Conservation (phyloP, 2,113 vertebrate species). For the Chionomys nivalis region DNA sequence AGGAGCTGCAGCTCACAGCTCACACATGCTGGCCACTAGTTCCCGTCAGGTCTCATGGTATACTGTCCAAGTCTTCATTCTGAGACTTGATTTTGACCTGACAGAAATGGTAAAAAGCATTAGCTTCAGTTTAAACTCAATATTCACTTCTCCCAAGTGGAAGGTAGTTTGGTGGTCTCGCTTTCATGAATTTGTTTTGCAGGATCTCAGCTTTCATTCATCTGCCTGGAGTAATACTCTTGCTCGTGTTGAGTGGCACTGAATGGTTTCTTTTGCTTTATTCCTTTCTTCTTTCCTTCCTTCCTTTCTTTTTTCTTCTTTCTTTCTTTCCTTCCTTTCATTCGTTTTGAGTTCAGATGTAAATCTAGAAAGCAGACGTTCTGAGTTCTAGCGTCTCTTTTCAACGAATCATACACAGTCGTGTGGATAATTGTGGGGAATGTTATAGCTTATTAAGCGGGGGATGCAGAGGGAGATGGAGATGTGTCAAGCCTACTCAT, state of each 20-base stretch:
- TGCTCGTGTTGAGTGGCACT: neutral
- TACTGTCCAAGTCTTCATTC: neutral
- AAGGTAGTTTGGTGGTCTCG: neutral
- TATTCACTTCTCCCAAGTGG: neutral
- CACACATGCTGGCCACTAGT: neutral
- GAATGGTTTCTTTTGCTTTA: neutral
- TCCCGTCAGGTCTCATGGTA: neutral
- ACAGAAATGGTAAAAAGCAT: neutral
- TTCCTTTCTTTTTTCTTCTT: too few relatives aligned
- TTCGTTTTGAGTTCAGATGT: too few relatives aligned
- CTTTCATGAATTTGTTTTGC: neutral
- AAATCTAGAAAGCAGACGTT: neutral
- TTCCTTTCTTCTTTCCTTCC: neutral
- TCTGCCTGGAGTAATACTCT: neutral
- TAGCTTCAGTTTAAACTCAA: neutral
- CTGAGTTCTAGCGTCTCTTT: neutral
- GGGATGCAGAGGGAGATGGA: neutral
- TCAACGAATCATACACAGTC: neutral
- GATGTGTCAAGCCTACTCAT: neutral
- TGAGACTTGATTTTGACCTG: neutral
- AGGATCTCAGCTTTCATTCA: neutral
- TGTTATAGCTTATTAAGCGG: neutral
- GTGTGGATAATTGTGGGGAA: neutral
- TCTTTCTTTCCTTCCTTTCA: neutral
- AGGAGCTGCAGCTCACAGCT: neutral